These are phyloP conservation scores for Rhynchonycteris naso DNA, from an alignment of 2,797 vertebrate genomes.

Conservation along the genomic window DNA sequence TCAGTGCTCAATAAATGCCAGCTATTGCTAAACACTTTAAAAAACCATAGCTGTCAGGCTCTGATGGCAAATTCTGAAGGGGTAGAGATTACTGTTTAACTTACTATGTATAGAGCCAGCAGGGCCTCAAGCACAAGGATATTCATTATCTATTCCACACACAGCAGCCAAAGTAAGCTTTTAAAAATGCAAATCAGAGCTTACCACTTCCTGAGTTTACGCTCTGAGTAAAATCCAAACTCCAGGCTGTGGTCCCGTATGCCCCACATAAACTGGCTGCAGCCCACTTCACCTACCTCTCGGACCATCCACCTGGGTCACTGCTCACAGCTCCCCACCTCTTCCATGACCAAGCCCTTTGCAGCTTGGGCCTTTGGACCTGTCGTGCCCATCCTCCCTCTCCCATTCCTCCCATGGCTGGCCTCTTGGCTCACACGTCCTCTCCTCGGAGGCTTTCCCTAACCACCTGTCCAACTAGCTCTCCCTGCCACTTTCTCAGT, in stretches of 20 bases:
- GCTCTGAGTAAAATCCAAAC: neutral
- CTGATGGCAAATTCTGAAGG: neutral
- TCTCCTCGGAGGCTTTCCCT: neutral
- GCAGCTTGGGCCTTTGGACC: neutral
- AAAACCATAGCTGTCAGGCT: neutral
- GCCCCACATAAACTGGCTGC: neutral
- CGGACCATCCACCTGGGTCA: neutral
- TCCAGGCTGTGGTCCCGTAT: neutral
- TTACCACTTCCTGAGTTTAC: neutral
- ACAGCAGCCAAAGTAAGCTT: conserved; percentile 10
- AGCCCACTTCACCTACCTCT: neutral
- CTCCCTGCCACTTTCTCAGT: neutral
- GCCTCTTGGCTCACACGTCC: neutral
- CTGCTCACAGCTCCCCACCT: neutral
- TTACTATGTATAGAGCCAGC: neutral
- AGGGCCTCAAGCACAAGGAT: neutral
- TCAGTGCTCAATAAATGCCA: neutral
- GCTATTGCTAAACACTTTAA: neutral
- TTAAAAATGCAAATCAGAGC: conserved; percentile 47
- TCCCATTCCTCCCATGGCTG: neutral
- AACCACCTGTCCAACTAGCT: neutral
- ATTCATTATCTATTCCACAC: neutral
- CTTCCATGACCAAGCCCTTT: neutral
- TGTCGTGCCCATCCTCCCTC: neutral
- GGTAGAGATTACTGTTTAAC: neutral